Evolutionary conservation across 2,888 invertebrate species (phyloP).

Genomic region (Ceriagrion tenellum): DNA sequence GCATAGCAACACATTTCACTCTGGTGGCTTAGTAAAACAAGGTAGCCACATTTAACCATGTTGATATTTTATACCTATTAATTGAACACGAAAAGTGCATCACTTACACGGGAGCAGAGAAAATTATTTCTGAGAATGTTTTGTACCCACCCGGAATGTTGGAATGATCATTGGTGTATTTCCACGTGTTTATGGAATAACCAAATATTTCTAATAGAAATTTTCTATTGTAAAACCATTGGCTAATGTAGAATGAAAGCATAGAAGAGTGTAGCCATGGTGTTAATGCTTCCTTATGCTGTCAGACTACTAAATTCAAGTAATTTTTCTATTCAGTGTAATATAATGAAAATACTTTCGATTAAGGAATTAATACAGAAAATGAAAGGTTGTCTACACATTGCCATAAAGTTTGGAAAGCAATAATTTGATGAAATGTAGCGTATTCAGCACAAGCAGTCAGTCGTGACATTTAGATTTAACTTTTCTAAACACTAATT

Average conservation of each 20-base stretch:
- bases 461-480: neutral
- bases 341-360: neutral
- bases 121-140: neutral
- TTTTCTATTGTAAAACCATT: neutral
- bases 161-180: neutral
- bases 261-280: neutral
- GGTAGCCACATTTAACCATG: neutral
- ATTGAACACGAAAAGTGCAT: neutral
- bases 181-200: neutral
- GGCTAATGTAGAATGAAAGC: neutral
- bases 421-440: conserved; percentile 17
- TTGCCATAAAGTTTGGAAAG: neutral
- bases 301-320: neutral
- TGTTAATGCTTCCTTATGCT: neutral
- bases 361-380: neutral
- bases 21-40: neutral
- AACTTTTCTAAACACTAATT: neutral
- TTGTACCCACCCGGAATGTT: neutral
- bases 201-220: neutral
- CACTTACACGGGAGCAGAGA: neutral
- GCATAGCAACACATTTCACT: neutral
- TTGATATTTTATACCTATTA: neutral
- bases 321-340: neutral
- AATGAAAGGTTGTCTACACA: neutral
- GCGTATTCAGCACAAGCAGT: conserved; percentile 24